Evolutionary conservation across 2,113 vertebrate genomes (phyloP).

Genomic region (Ariopsis seemanni): DNA sequence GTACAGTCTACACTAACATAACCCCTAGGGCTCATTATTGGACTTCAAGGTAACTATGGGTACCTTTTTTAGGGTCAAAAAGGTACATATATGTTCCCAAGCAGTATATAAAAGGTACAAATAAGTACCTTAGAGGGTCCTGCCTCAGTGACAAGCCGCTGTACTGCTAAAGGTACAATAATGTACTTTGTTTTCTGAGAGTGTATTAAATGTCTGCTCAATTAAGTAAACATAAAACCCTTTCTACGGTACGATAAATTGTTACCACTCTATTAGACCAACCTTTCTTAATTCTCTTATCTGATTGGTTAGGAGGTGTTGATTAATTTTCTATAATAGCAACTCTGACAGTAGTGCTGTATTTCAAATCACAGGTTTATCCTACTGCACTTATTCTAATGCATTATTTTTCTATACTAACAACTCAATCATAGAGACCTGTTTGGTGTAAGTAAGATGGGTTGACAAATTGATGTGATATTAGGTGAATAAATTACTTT

Average conservation of each 20-base stretch:
- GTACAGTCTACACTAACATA: no score
- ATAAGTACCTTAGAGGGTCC: no score
- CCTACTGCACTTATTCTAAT: background rate
- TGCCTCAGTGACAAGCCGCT: no score
- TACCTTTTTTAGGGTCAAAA: no score
- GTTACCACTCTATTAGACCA: background rate
- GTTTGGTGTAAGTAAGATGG: background rate
- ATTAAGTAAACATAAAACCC: background rate
- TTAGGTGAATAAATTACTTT: background rate
- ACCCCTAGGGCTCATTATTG: no score
- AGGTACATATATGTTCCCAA: no score
- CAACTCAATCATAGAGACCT: background rate
- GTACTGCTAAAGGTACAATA: no score
- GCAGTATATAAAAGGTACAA: no score
- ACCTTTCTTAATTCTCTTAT: background rate
- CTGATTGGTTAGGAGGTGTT: background rate
- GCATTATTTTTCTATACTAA: slow-evolving; percentile 1
- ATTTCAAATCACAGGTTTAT: background rate
- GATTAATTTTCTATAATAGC: background rate
- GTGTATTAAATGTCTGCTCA: background rate
- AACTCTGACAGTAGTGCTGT: background rate
- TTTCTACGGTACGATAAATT: background rate
- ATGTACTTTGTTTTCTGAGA: no score
- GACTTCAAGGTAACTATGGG: no score
- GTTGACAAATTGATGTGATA: background rate